phyloP scores from a whole-genome alignment of 2,888 invertebrate species.

The Mechanitis messenoides region DNA sequence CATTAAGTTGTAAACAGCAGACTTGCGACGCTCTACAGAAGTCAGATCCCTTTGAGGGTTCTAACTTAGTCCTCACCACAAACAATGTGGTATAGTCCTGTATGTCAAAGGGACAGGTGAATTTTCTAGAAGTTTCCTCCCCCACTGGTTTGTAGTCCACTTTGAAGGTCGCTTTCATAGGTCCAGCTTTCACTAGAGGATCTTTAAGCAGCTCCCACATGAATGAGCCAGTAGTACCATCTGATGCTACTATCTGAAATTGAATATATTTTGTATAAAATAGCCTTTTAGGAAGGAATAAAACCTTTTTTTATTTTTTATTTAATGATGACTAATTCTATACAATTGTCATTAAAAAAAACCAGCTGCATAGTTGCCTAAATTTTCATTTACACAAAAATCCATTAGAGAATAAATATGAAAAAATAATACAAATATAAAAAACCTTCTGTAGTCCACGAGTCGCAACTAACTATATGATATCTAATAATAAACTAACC shows the following conservation, averaged over 20 bases:
- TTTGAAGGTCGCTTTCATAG: constrained; percentile 67
- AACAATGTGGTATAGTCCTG: constrained; percentile 91
- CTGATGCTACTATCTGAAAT: constrained; percentile 79
- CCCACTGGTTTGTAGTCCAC: constrained; percentile 52
- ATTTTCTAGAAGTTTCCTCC: constrained; percentile 59
- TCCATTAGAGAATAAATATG: too few species aligned
- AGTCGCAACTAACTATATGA: background rate
- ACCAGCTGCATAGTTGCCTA: too few species aligned
- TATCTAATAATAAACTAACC: constrained; percentile 52
- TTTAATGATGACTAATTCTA: too few species aligned
- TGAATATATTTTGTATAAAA: background rate
- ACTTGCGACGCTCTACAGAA: constrained; percentile 93
- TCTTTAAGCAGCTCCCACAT: constrained; percentile 88
- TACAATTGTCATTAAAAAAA: too few species aligned
- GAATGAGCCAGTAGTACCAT: constrained; percentile 85
- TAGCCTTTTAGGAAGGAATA: background rate
- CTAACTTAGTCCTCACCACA: constrained; percentile 85
- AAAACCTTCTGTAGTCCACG: too few species aligned
- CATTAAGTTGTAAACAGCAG: constrained; percentile 86
- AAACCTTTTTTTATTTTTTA: background rate
- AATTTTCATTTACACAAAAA: too few species aligned
- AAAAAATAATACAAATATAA: too few species aligned
- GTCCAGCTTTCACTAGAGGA: constrained; percentile 75
- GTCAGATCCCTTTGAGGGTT: constrained; percentile 87
- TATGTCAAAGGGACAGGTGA: constrained; percentile 85